Percentiles rank a stretch among this genome's conserved stretches.
Conservation (phyloP, 2,888 invertebrate genomes). For the Diloba caeruleocephala region DNA sequence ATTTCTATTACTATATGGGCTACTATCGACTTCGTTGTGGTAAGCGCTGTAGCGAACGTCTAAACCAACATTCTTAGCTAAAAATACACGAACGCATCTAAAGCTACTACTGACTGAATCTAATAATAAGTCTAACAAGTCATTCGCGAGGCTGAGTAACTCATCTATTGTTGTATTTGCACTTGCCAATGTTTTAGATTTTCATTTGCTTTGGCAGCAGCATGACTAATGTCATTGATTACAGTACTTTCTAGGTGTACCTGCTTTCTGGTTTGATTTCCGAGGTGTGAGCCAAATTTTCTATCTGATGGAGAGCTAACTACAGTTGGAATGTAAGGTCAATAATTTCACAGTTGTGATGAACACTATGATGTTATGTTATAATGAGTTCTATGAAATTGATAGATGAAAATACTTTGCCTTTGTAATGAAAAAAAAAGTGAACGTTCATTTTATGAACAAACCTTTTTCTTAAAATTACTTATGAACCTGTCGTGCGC, state of each 20-base stretch:
- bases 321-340: no score
- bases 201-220: conserved; percentile 45
- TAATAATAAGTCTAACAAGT: conserved; percentile 61
- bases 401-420: no score
- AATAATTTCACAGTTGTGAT: no score
- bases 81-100: conserved; percentile 60
- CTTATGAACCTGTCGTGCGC: no score
- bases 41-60: conserved; percentile 51
- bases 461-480: no score
- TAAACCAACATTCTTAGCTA: conserved; percentile 58
- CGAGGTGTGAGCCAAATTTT: neutral
- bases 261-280: conserved; percentile 18
- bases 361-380: no score
- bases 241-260: conserved; percentile 35
- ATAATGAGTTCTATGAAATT: no score
- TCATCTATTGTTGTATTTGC: conserved; percentile 60
- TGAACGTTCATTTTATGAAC: no score
- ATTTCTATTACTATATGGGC: conserved; percentile 27
- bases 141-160: conserved; percentile 60
- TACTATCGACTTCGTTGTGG: conserved; percentile 34
- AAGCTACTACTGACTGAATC: conserved; percentile 56
- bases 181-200: conserved; percentile 55
- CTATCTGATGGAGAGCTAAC: no score
- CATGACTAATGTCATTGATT: conserved; percentile 55
- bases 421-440: no score